Percentiles rank a stretch among this genome's conserved stretches.
Conservation (phyloP, 2,113 vertebrate species). For the Eulemur macaco region DNA sequence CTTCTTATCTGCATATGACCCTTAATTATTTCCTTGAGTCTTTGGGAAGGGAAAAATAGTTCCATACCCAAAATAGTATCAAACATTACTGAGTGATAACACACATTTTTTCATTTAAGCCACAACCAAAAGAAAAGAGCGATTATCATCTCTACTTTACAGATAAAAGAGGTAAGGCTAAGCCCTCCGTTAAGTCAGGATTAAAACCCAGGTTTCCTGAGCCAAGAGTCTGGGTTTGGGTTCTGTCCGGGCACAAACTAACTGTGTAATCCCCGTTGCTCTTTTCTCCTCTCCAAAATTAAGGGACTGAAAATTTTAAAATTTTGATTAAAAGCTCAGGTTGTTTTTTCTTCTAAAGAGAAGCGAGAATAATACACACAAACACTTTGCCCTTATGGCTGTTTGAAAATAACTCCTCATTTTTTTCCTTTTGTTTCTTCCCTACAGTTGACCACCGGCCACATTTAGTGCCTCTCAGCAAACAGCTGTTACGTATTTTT, state of each 20-base stretch:
- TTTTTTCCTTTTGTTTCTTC: slow-evolving; percentile 33
- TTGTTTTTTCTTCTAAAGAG: not conserved
- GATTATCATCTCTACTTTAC: not conserved
- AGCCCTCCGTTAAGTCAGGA: too few relatives aligned
- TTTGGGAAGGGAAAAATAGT: slow-evolving; percentile 17
- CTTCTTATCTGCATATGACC: slow-evolving; percentile 18
- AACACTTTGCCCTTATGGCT: not conserved
- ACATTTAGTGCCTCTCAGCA: not conserved
- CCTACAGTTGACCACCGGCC: not conserved
- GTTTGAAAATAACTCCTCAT: slow-evolving; percentile 25
- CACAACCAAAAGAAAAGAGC: not conserved
- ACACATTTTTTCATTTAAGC: not conserved
- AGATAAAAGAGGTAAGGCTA: not conserved
- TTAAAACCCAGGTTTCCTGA: not conserved
- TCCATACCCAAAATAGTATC: not conserved
- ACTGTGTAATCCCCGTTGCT: not conserved
- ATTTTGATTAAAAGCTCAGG: not conserved
- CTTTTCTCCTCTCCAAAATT: not conserved
- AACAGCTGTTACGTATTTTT: not conserved
- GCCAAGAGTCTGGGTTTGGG: not conserved
- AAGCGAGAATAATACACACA: not conserved
- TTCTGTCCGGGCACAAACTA: not conserved
- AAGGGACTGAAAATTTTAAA: not conserved
- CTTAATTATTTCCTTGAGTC: slow-evolving; percentile 44
- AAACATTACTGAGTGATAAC: not conserved